phyloP scores from a whole-genome alignment of 2,113 vertebrate species.

The Pituophis catenifer region DNA sequence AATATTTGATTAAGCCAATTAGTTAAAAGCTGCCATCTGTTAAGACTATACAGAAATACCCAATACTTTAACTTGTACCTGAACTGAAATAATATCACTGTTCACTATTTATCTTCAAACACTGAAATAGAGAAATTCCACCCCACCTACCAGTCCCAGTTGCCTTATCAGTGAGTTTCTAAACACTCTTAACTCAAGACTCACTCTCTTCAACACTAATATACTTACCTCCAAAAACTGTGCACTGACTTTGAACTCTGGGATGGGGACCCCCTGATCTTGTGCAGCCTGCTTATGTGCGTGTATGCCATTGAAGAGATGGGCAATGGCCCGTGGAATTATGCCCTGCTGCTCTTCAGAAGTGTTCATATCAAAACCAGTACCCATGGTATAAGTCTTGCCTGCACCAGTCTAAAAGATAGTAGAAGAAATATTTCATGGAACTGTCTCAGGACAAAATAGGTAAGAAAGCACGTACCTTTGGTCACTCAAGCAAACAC shows the following conservation, averaged over 20 bases:
- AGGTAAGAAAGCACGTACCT: neutral
- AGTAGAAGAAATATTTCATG: neutral
- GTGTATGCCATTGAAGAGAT: slow-evolving; percentile 89
- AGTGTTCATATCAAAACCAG: slow-evolving; percentile 83
- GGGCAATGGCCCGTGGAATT: slow-evolving; percentile 87
- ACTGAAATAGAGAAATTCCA: neutral
- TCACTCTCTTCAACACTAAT: neutral
- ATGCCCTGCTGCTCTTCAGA: slow-evolving; percentile 84
- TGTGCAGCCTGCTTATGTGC: slow-evolving; percentile 71
- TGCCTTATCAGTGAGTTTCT: neutral
- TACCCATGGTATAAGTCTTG: slow-evolving; percentile 97
- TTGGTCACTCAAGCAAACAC: neutral
- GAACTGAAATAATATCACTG: neutral
- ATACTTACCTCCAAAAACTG: slow-evolving; percentile 91
- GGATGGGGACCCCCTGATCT: slow-evolving; percentile 69
- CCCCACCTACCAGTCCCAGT: rapidly evolving
- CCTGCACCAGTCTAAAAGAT: slow-evolving; percentile 86
- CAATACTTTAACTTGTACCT: neutral
- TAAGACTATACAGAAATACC: neutral
- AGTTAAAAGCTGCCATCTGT: neutral
- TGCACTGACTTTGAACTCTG: slow-evolving; percentile 97
- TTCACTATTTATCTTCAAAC: neutral
- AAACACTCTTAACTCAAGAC: neutral
- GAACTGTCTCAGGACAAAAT: neutral
- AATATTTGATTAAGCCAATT: neutral